A percentile compares a stretch with the other conserved stretches of the same genome.
These are phyloP conservation scores for Erethizon dorsatum DNA, from an alignment of 2,797 vertebrate genomes.

Conservation along the genomic window DNA sequence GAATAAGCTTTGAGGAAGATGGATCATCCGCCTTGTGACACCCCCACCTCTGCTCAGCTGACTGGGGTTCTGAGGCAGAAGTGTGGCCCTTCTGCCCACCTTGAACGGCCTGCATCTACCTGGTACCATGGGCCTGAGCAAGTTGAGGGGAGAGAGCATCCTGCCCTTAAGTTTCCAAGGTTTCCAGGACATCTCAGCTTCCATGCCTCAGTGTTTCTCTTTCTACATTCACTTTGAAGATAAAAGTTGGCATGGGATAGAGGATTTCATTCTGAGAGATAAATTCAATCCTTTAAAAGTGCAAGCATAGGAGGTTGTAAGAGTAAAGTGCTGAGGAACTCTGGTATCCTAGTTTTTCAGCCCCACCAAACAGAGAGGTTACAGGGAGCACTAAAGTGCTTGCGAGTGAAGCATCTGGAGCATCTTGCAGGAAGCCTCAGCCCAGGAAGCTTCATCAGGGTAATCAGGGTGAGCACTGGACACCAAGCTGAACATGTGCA, in stretches of 20 bases:
- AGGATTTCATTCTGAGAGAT: not conserved
- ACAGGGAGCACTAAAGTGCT: not conserved
- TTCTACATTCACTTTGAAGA: not conserved
- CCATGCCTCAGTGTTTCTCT: not conserved
- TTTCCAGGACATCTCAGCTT: not conserved
- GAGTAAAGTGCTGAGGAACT: not conserved
- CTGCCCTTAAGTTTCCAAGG: not conserved
- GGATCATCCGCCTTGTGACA: rapidly evolving
- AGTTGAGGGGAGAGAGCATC: no score
- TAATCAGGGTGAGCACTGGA: not conserved
- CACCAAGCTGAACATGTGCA: not conserved
- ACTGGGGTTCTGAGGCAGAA: not conserved
- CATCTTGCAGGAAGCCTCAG: not conserved
- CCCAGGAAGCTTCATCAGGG: not conserved
- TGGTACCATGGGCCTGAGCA: not conserved
- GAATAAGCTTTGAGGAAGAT: not conserved
- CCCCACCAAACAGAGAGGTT: not conserved
- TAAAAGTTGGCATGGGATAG: not conserved
- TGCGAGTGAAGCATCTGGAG: not conserved
- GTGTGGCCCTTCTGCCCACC: no score
- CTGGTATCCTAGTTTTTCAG: no score
- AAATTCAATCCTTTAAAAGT: not conserved
- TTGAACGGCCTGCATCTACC: no score
- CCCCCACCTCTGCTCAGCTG: not conserved
- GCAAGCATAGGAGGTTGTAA: not conserved